These are phyloP conservation scores for Lithosia quadra DNA, from an alignment of 2,888 invertebrate genomes.

Conservation along the genomic window DNA sequence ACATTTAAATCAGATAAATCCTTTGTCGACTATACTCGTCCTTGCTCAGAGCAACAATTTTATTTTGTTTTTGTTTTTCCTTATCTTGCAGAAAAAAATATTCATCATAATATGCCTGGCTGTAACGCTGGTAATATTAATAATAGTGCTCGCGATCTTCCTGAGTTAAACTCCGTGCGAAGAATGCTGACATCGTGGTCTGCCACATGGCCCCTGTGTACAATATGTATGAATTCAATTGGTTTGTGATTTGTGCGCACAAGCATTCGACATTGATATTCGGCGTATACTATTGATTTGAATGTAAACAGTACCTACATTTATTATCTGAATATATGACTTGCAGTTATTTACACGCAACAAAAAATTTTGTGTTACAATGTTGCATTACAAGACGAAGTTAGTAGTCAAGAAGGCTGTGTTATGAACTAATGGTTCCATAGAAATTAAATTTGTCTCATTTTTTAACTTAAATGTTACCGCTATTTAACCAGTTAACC, in stretches of 20 bases:
- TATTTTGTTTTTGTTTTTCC: conserved; percentile 84
- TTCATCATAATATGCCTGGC: conserved; percentile 95
- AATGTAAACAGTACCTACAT: conserved; percentile 38
- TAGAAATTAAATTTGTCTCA: no score
- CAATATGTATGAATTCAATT: conserved; percentile 52
- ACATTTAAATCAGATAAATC: background rate
- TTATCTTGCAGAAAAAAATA: conserved; percentile 95
- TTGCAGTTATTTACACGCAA: conserved; percentile 39
- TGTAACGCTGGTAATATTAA: conserved; percentile 92
- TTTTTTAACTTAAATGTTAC: no score
- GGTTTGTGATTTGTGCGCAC: conserved; percentile 45
- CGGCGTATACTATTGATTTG: conserved; percentile 50
- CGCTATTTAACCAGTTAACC: no score
- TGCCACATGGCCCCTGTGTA: conserved; percentile 47
- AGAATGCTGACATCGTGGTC: conserved; percentile 57
- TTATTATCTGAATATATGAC: conserved; percentile 38
- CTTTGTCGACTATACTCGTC: conserved; percentile 35
- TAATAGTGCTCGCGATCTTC: conserved; percentile 88
- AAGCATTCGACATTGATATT: conserved; percentile 59
- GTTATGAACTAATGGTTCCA: conserved; percentile 34
- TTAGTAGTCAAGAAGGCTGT: conserved; percentile 50
- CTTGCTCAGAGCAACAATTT: conserved; percentile 60
- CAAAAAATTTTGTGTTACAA: conserved; percentile 38
- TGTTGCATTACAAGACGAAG: conserved; percentile 39
- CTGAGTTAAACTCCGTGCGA: conserved; percentile 64